Conservation (phyloP, 1,140 invertebrate genomes). For the Eumeta japonica region DNA sequence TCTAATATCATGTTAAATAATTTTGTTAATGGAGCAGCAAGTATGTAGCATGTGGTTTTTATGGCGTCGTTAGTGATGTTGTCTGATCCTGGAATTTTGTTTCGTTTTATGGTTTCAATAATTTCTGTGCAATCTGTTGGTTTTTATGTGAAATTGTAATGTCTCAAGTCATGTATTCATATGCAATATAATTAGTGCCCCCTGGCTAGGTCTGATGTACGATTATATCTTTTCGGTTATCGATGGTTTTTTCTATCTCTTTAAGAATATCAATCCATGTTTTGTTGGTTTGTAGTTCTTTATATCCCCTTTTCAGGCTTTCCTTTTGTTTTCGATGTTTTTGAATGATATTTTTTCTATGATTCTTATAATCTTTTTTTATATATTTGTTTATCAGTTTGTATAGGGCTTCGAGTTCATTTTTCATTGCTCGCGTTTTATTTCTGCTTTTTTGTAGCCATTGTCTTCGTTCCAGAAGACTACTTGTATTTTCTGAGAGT, state of each 20-base stretch:
- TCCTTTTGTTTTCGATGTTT: slow-evolving; percentile 5
- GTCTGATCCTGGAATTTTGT: slow-evolving; percentile 11
- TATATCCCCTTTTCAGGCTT: slow-evolving; percentile 12
- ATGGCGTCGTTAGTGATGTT: slow-evolving; percentile 8
- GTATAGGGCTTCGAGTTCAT: slow-evolving; percentile 12
- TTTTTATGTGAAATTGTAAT: too few relatives aligned
- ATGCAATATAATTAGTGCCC: background rate
- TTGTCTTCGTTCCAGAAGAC: slow-evolving; percentile 10
- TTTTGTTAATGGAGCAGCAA: slow-evolving; percentile 6
- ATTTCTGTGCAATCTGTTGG: slow-evolving; percentile 4
- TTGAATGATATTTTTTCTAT: slow-evolving; percentile 10
- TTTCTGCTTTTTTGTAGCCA: slow-evolving; percentile 9
- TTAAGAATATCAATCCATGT: slow-evolving; percentile 10
- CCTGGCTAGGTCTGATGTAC: slow-evolving; percentile 8
- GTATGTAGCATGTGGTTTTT: slow-evolving; percentile 5
- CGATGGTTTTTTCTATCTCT: slow-evolving; percentile 5
- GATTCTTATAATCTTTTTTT: slow-evolving; percentile 9
- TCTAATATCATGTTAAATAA: slow-evolving; percentile 13
- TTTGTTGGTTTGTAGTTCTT: slow-evolving; percentile 13
- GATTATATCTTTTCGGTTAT: slow-evolving; percentile 11
- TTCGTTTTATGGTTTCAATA: slow-evolving; percentile 5
- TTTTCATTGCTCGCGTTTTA: slow-evolving; percentile 11
- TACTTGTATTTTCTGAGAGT: slow-evolving; percentile 7
- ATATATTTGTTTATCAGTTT: slow-evolving; percentile 12
- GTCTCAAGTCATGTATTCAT: too few relatives aligned